These are phyloP conservation scores for Drosophila meridiana DNA, from an alignment of 2,888 invertebrate species.

Conservation along the genomic window DNA sequence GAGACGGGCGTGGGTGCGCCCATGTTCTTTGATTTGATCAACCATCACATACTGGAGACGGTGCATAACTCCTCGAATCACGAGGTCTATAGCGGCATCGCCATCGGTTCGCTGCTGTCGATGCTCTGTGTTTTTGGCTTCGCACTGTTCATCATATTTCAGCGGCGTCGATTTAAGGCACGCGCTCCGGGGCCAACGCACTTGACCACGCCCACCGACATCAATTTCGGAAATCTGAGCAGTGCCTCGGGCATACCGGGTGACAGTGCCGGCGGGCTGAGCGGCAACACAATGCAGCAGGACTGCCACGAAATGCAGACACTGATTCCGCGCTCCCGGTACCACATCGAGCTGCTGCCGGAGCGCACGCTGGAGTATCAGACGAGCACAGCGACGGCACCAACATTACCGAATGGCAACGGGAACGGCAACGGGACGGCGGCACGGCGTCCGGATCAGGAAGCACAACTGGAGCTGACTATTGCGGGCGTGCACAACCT, in stretches of 20 bases:
- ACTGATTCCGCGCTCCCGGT: conserved; percentile 82
- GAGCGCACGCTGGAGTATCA: conserved; percentile 76
- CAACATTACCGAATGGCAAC: conserved; percentile 74
- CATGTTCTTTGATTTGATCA: conserved; percentile 82
- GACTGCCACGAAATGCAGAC: conserved; percentile 85
- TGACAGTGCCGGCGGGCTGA: conserved; percentile 82
- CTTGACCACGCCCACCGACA: conserved; percentile 82
- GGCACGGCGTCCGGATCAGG: conserved; percentile 50
- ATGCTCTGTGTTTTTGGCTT: conserved; percentile 81
- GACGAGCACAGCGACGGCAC: conserved; percentile 67
- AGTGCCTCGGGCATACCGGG: conserved; percentile 78
- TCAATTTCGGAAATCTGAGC: conserved; percentile 82
- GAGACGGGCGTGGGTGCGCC: conserved; percentile 84
- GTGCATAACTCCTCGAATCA: conserved; percentile 67
- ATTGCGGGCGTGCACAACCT: conserved; percentile 77
- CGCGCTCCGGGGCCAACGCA: conserved; percentile 81
- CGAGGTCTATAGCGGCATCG: conserved; percentile 83
- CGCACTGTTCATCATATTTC: conserved; percentile 81
- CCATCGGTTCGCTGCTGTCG: conserved; percentile 82
- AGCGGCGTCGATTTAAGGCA: conserved; percentile 82
- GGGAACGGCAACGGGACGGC: conserved; percentile 62
- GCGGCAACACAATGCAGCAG: conserved; percentile 81
- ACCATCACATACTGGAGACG: conserved; percentile 67
- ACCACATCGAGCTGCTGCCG: conserved; percentile 73
- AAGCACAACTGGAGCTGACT: conserved; percentile 51